Evolutionary conservation across 2,888 invertebrate species (phyloP), one percentile per base, ranked within the genome.

Genomic region (Callyntrura sp.): DNA sequence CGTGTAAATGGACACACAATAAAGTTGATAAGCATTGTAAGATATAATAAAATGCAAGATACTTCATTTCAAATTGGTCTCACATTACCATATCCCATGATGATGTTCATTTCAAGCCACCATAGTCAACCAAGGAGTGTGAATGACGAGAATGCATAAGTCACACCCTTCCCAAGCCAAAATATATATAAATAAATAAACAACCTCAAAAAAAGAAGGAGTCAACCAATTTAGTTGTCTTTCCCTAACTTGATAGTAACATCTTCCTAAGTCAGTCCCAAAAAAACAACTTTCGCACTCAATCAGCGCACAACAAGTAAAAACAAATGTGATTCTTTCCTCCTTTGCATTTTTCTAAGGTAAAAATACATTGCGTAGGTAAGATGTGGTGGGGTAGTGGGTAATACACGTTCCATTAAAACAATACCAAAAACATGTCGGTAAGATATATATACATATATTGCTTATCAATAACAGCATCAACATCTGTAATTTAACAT

Each of bases 231-330:
- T n/a, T n/a, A n/a, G n/a, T 35, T 25, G 12, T 3, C 43, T 9
- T 68, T 14, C 12, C 17, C 14, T 51, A 23, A 2, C 51, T 76
- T 9, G 12, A 48, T 8, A 76, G 9, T 25, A 25, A 51, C 25
- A 43, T 70, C 23, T 70, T 70, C 9, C 35, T 70, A 17, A 5
- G 55, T 76, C 76, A 55, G 5, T 23, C 14, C n/a, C n/a, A n/a
- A n/a, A 68, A 68, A 73, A 73, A 43, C 85, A 78, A 20, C 78
- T 78, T 85, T 78, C 17, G 65, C 65, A 85, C 78, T 85, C 85
- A 73, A 60, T 14, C n/a, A 35, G 17, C 60, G 57, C 55, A 35
- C 20, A 62, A 11, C 23, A 17, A 20, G n/a, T n/a, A n/a, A n/a
- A n/a, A n/a, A n/a, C n/a, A 11, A 25, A 1, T 62, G 65, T 35